Evolutionary conservation across 2,797 vertebrate species (phyloP), one percentile per base, ranked within the genome.

Genomic region (Phoxinus dragarum): DNA sequence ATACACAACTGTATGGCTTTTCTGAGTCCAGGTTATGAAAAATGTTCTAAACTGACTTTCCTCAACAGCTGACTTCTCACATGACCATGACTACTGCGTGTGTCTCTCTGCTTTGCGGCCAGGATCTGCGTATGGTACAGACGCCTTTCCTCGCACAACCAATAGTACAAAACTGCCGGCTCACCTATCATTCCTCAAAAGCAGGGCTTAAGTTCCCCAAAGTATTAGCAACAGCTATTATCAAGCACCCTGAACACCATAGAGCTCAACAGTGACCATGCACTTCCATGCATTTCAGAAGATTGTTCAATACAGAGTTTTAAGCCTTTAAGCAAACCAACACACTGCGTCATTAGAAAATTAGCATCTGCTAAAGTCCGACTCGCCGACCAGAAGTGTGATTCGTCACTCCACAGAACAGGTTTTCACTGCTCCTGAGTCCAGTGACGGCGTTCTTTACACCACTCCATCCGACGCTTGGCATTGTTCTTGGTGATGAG

Each of bases 61-160:
- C 95, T 92, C 94, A 92, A 94, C 95, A 96, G 95, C 94, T 91
- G 92, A 90, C 92, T 87, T 93, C 93, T 92, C 92, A 90, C 94
- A 94, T 95, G 96, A 96, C 94, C 96, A 96, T 93, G 93, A 95
- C 95, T 96, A 96, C 95, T 96, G 94, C 94, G 91, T 94, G 93
- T 93, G 92, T 92, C 93, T 94, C 91, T 94, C 94, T 94, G 73
- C 95, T 93, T 92, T 93, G 90, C 94, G 93, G 94, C 92, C 93
- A 92, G 91, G 93, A 91, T 92, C 93, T 90, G 90, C 91, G 92
- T 94, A 95, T 95, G 96, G 96, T 96, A 96, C 94, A 94, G 92
- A 89, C 61, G 59, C 54, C 84, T 86, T 80, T 74, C 82, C 86
- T 84, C 76, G 64, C 71, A 59, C 78, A 68, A 64, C 66, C 84